Percentiles rank a stretch among this genome's conserved stretches.
These are phyloP conservation scores for Hydraecia micacea DNA, from an alignment of 2,888 invertebrate genomes.

Conservation along the genomic window DNA sequence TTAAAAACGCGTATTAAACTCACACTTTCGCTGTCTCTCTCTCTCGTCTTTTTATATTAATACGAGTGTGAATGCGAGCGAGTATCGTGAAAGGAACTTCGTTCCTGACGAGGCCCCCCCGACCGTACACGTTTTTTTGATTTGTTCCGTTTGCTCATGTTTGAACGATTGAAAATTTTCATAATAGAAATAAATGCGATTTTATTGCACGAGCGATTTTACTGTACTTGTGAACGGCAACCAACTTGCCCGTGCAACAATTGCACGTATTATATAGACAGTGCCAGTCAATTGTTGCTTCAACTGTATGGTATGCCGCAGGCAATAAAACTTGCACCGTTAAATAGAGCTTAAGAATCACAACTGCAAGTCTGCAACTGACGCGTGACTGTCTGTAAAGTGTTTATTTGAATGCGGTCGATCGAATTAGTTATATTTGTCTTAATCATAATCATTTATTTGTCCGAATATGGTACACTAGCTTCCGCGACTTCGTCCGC, in stretches of 20 bases:
- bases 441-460: no score
- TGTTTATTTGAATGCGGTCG: constrained; percentile 13
- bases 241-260: background rate
- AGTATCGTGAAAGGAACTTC: no score
- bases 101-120: no score
- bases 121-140: no score
- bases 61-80: no score
- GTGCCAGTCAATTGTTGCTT: background rate
- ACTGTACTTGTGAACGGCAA: background rate
- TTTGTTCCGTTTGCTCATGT: no score
- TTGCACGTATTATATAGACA: background rate
- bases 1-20: no score
- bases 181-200: background rate
- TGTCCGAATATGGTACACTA: background rate
- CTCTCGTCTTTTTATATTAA: no score
- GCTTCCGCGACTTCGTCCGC: no score
- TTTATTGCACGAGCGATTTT: background rate
- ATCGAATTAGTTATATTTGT: constrained; percentile 16
- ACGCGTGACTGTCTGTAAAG: background rate
- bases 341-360: background rate
- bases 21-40: no score
- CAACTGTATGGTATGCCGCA: background rate
- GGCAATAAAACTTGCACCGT: no score
- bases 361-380: constrained; percentile 15
- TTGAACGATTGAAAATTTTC: no score